Evolutionary conservation across 2,888 invertebrate species (phyloP).

Genomic region (Blastobasis lacticolella): DNA sequence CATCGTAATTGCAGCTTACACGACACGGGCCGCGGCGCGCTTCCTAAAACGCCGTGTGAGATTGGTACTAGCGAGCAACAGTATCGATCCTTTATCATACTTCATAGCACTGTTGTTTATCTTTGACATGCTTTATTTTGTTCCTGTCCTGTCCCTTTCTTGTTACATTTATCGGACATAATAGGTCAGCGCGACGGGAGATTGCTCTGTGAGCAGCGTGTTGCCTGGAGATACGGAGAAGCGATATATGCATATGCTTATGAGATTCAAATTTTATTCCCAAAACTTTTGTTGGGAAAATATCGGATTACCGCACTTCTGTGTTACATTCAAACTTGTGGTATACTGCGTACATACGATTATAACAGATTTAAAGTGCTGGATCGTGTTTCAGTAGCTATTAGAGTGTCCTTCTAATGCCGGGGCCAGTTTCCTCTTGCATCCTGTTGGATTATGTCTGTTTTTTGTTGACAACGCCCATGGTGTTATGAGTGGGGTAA

Average conservation of each 20-base stretch:
- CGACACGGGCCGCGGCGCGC: constrained; percentile 2
- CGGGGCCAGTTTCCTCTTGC: constrained; percentile 22
- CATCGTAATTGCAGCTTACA: constrained; percentile 31
- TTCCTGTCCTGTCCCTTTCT: too few species aligned
- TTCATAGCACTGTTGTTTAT: background rate
- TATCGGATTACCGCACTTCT: too few species aligned
- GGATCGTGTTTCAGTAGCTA: constrained; percentile 57
- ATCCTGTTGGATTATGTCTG: constrained; percentile 34
- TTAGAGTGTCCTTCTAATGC: constrained; percentile 40
- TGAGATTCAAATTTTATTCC: too few species aligned
- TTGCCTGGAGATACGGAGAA: too few species aligned
- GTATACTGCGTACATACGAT: constrained; percentile 8
- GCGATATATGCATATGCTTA: too few species aligned
- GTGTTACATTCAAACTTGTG: too few species aligned
- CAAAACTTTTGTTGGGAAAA: too few species aligned
- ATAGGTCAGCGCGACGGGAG: constrained; percentile 4
- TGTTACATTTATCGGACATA: background rate
- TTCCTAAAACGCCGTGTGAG: too few species aligned
- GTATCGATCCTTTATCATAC: too few species aligned
- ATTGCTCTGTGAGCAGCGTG: too few species aligned
- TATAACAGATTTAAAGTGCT: constrained; percentile 24
- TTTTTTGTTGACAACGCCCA: constrained; percentile 33
- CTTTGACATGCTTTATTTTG: background rate
- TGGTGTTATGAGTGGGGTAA: constrained; percentile 34
- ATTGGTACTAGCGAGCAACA: too few species aligned